These are phyloP conservation scores for Fabriciana adippe DNA, from an alignment of 2,888 invertebrate genomes.

Conservation along the genomic window DNA sequence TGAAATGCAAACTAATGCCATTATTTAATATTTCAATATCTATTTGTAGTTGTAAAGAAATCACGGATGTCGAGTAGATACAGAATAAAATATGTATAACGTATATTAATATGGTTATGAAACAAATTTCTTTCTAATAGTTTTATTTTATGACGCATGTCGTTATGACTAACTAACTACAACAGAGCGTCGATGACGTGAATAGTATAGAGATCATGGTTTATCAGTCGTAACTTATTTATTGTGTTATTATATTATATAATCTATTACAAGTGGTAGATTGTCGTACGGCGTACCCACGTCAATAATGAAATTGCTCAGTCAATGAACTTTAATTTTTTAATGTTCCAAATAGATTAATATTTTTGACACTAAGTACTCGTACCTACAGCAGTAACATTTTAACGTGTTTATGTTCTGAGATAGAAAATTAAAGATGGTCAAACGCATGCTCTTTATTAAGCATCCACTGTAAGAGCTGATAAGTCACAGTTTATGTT, in stretches of 20 bases:
- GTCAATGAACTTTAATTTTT: constrained; percentile 19
- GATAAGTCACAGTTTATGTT: no score
- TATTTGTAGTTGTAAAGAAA: constrained; percentile 10
- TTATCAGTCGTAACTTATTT: constrained; percentile 31
- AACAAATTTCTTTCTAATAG: constrained; percentile 34
- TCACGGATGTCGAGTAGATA: constrained; percentile 28
- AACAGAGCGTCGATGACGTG: constrained; percentile 29
- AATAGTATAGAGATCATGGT: constrained; percentile 30
- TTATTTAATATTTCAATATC: background rate
- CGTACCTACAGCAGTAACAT: background rate
- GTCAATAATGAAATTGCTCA: constrained; percentile 19
- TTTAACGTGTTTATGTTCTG: background rate
- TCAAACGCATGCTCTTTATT: no score
- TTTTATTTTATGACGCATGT: constrained; percentile 34
- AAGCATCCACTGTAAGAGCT: no score
- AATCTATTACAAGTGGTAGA: constrained; percentile 18
- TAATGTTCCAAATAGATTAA: background rate
- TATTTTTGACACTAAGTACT: background rate
- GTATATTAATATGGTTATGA: constrained; percentile 30
- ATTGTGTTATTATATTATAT: constrained; percentile 29
- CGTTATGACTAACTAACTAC: constrained; percentile 31
- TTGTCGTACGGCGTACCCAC: constrained; percentile 8
- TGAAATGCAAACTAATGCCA: background rate
- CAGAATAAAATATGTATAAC: constrained; percentile 15
- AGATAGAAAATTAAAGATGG: no score